These are phyloP conservation scores for Dendrocincla tyrannina DNA, from an alignment of 2,797 vertebrate species.

Conservation along the genomic window DNA sequence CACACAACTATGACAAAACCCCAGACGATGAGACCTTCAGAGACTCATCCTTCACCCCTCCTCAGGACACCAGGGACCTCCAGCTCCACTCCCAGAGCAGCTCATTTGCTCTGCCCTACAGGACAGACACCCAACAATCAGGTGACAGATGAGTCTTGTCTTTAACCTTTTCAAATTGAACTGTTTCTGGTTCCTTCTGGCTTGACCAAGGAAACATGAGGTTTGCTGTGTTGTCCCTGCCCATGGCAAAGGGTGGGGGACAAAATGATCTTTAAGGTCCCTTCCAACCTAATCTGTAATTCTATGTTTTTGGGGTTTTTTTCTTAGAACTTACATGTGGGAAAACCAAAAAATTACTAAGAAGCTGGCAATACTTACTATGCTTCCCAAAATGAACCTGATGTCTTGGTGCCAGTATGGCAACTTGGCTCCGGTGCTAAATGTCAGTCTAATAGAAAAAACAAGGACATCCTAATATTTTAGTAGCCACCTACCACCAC, in stretches of 20 bases:
- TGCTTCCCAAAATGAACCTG: not conserved
- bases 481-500: not conserved
- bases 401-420: not conserved
- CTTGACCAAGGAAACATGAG: not conserved
- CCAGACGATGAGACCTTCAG: not conserved
- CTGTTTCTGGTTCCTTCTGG: not conserved
- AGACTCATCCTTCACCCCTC: not conserved
- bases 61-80: not conserved
- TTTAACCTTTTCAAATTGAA: not conserved
- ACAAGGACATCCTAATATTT: not conserved
- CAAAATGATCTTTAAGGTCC: not conserved
- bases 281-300: not conserved
- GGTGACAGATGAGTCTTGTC: not conserved
- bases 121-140: not conserved
- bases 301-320: not conserved
- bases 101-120: not conserved
- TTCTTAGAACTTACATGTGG: not conserved
- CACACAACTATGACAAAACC: constrained; percentile 2
- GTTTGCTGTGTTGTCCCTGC: not conserved
- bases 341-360: not conserved
- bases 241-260: not conserved
- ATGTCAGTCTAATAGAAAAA: not conserved
- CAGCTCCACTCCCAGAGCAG: not conserved
- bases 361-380: not conserved
- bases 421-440: not conserved